phyloP scores from a whole-genome alignment of 2,888 invertebrate genomes.

The Cheilosia soror region DNA sequence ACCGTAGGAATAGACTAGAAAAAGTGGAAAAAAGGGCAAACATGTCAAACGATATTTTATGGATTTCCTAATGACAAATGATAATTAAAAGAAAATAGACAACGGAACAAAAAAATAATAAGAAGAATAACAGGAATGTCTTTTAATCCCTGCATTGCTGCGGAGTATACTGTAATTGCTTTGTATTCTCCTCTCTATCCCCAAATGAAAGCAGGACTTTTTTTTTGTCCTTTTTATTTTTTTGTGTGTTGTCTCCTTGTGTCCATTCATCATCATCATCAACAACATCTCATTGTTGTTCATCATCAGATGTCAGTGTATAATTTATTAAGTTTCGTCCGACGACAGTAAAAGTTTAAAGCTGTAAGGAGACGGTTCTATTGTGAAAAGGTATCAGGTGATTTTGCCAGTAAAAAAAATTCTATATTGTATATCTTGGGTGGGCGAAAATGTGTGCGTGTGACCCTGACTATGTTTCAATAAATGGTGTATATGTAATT shows the following conservation, averaged over 20 bases:
- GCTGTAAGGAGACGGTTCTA: too few species aligned
- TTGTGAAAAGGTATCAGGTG: too few species aligned
- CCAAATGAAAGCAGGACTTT: neutral
- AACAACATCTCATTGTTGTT: too few species aligned
- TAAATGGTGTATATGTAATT: too few species aligned
- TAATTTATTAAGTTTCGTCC: too few species aligned
- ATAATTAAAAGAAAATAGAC: conserved; percentile 50
- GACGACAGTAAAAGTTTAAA: too few species aligned
- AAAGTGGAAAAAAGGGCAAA: neutral
- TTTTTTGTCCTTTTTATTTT: neutral
- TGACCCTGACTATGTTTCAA: too few species aligned
- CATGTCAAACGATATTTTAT: conserved; percentile 47
- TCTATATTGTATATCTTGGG: too few species aligned
- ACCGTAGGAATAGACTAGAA: neutral
- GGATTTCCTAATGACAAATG: conserved; percentile 54
- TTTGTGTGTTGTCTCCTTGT: neutral
- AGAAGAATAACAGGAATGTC: neutral
- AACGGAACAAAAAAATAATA: conserved; percentile 11
- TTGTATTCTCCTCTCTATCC: conserved; percentile 6
- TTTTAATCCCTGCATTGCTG: conserved; percentile 47
- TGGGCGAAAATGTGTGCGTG: too few species aligned
- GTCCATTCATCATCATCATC: too few species aligned
- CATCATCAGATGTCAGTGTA: too few species aligned
- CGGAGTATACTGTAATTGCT: conserved; percentile 30
- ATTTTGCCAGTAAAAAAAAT: too few species aligned